Conservation (phyloP, 2,797 vertebrate species). For the Triplophysa bombifrons region DNA sequence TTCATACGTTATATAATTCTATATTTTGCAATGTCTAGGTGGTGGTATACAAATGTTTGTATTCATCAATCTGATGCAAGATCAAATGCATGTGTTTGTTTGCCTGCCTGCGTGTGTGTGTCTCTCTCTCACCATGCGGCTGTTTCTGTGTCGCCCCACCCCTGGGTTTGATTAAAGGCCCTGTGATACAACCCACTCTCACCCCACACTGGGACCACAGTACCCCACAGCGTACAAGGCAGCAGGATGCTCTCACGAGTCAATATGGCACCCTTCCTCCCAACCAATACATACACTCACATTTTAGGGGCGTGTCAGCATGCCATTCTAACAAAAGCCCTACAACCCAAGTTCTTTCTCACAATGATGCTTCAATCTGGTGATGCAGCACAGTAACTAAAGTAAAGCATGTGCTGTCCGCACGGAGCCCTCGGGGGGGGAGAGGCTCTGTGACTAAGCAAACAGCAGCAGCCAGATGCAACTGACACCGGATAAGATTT, state of each 20-base stretch:
- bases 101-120: neutral
- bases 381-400: constrained; percentile 29
- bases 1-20: neutral
- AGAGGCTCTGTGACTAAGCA: constrained; percentile 30
- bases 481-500: neutral
- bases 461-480: constrained; percentile 1
- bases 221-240: constrained; percentile 13
- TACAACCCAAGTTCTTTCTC: neutral
- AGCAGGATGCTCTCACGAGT: constrained; percentile 9
- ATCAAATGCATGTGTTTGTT: neutral
- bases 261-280: constrained; percentile 28
- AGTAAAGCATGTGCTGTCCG: neutral
- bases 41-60: neutral
- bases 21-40: neutral
- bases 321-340: constrained; percentile 14
- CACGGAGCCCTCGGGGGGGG: neutral
- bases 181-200: constrained; percentile 29
- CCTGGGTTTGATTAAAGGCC: constrained; percentile 44
- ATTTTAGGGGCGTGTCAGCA: constrained; percentile 1
- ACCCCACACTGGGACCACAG: constrained; percentile 35
- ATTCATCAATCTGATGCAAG: constrained; percentile 10
- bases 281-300: constrained; percentile 20
- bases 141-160: neutral
- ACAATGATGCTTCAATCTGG: constrained; percentile 20
- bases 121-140: neutral